Evolutionary conservation across 2,888 invertebrate genomes (phyloP), one percentile per base, ranked within the genome.

Genomic region (Lasioglossum vierecki): DNA sequence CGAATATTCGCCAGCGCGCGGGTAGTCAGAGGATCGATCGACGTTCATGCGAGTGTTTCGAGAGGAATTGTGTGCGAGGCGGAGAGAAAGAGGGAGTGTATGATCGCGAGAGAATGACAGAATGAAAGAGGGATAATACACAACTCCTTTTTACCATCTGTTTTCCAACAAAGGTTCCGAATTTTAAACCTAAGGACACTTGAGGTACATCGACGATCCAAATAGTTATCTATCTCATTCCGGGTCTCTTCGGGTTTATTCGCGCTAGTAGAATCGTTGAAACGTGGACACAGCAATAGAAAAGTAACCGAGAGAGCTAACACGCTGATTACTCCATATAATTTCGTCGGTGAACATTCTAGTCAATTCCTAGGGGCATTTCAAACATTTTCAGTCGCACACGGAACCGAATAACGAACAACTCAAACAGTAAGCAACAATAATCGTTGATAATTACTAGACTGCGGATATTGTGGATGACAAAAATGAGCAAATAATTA

Each of bases 41-140:
- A 18, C 63, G 63, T 30, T 63, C 63, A 18, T 18, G 18, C 30
- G 8, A 63, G 30, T 63, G 63, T 18, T 63, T 30, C 63, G 18
- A 11, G 68, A 68, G 68, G 35, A 9, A 9, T 35, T 68, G 68
- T 39, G 39, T 22, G 39, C 18, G 49, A 49, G 35, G 63, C 18
- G 8, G 63, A 30, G 63, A 63, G 30, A 63, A 63, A 63, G 57
- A 57, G 9, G 15, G 72, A 13, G 73, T 4, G 15, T 13, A 15
- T 44, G 71, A 44, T 3, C 3, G 71, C 22, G 71, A 44, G 71
- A 44, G 71, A 71, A 44, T 26, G 71, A 44, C 13, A 46, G 71
- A 71, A 41, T n/a, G 71, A 71, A n/a, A 71, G 71, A 44, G 71
- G 35, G 63, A 63, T 18, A 18, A 63, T 1, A 63, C 63, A 35